Evolutionary conservation across 2,113 vertebrate species (phyloP), one percentile per base, ranked within the genome.

Genomic region (Microtus pennsylvanicus): DNA sequence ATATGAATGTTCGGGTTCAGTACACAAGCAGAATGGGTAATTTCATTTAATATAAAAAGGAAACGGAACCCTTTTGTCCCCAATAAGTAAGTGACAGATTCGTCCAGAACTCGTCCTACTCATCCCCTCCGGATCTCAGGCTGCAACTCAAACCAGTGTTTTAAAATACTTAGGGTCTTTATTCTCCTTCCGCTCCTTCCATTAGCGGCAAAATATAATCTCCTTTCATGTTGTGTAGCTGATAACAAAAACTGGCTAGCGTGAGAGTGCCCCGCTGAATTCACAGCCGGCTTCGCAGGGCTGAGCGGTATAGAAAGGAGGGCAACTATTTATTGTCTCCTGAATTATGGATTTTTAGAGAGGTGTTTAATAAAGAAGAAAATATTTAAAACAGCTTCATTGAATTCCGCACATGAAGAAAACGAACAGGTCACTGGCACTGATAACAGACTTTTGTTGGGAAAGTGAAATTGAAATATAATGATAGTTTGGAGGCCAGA

Each of bases 331-430:
- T 98, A 98, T 98, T 98, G 98, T 98, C 97, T 98, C 82, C 97
- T 97, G 98, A 98, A 99, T 98, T 98, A 98, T 97, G 98, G 97
- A 98, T 98, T 98, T 98, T 98, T 97, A 98, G 92, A 97, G 98
- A 97, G 96, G 96, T 98, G 89, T 98, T 99, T 98, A 98, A 98
- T 98, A 98, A 98, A 96, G 97, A 98, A 87, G 50, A 98, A 98
- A 98, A 97, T 93, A 98, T 94, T 98, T 98, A 98, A 97, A 96
- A 98, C 94, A 96, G 94, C 93, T 98, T 97, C 96, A 97, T 95
- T 98, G 98, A 96, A 98, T 98, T 98, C 97, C 96, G 75, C 33
- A 89, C 47, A 93, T 58, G 10, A 78, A 50, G 90, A 97, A 98
- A 97, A 96, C 94, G 97, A 97, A 87, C 91, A 97, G 81, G 77